phyloP scores from a whole-genome alignment of 2,888 invertebrate species.

The Eucera pruinosa region DNA sequence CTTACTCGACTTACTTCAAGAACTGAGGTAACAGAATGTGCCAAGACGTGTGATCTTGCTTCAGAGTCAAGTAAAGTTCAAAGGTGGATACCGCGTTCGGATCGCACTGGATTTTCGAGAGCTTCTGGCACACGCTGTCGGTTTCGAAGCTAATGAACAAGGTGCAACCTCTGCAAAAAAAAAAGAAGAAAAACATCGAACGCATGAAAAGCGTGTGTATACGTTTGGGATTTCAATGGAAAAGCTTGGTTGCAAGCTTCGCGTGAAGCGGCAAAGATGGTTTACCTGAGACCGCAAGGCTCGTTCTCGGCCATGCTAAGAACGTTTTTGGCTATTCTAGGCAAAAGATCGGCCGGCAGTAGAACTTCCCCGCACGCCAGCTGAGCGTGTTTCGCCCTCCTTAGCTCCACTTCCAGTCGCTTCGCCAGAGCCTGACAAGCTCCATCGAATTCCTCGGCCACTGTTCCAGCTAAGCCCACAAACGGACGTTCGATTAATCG shows the following conservation, averaged over 20 bases:
- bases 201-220: not conserved
- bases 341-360: slow-evolving; percentile 92
- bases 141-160: slow-evolving; percentile 93
- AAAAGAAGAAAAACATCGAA: not conserved
- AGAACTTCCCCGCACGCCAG: slow-evolving; percentile 94
- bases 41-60: slow-evolving; percentile 95
- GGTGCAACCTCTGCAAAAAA: slow-evolving; percentile 89
- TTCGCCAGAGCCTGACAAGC: slow-evolving; percentile 89
- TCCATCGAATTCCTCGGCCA: slow-evolving; percentile 85
- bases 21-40: slow-evolving; percentile 94
- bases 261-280: not conserved
- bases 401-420: slow-evolving; percentile 91
- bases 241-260: not conserved
- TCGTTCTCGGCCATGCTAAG: slow-evolving; percentile 94
- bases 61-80: slow-evolving; percentile 94
- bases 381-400: slow-evolving; percentile 92
- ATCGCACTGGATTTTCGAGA: slow-evolving; percentile 94
- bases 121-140: slow-evolving; percentile 88
- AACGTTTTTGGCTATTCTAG: slow-evolving; percentile 91
- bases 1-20: slow-evolving; percentile 90
- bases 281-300: slow-evolving; percentile 92
- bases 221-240: not conserved
- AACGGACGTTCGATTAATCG: slow-evolving; percentile 43
- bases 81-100: slow-evolving; percentile 95
- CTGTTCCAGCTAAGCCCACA: slow-evolving; percentile 83